These are phyloP conservation scores for Poecilia latipinna DNA, from an alignment of 2,113 vertebrate genomes.

Conservation along the genomic window DNA sequence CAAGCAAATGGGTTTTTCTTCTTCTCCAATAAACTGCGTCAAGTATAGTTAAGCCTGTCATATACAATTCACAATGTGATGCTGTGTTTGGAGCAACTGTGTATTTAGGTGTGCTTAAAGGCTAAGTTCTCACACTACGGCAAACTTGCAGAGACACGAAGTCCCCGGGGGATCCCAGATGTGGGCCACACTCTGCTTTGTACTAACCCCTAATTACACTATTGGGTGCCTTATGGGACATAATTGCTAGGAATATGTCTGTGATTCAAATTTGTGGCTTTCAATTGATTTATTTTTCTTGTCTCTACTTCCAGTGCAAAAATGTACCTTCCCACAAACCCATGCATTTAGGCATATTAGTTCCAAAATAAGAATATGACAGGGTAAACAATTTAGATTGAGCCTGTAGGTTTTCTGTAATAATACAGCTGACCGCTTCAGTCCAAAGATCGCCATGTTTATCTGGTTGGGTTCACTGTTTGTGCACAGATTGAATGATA, in stretches of 20 bases:
- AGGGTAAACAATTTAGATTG: conserved; percentile 4
- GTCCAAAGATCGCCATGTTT: too few relatives aligned
- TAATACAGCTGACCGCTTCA: neutral
- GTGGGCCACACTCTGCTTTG: conserved; percentile 70
- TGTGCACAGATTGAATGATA: too few relatives aligned
- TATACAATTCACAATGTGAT: conserved; percentile 19
- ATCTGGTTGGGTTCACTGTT: too few relatives aligned
- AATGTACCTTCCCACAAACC: conserved; percentile 19
- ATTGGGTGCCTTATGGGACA: conserved; percentile 69
- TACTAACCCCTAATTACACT: conserved; percentile 79
- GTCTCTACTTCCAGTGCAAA: conserved; percentile 22
- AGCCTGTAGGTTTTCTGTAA: neutral
- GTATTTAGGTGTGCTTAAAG: conserved; percentile 60
- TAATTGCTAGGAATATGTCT: conserved; percentile 74
- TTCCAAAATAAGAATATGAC: conserved; percentile 5
- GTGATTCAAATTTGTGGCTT: conserved; percentile 58
- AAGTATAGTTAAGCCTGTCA: conserved; percentile 26
- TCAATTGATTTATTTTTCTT: conserved; percentile 69
- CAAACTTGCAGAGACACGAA: conserved; percentile 70
- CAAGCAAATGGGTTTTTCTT: conserved; percentile 1
- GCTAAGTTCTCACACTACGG: conserved; percentile 79
- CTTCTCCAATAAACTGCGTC: conserved; percentile 20
- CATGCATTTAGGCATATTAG: conserved; percentile 26
- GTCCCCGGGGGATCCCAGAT: conserved; percentile 77
- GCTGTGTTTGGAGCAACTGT: conserved; percentile 22